Percentiles rank a stretch among this genome's conserved stretches.
Evolutionary conservation across 2,797 vertebrate species (phyloP).

Genomic region (Petrocephalus schoutedeni): DNA sequence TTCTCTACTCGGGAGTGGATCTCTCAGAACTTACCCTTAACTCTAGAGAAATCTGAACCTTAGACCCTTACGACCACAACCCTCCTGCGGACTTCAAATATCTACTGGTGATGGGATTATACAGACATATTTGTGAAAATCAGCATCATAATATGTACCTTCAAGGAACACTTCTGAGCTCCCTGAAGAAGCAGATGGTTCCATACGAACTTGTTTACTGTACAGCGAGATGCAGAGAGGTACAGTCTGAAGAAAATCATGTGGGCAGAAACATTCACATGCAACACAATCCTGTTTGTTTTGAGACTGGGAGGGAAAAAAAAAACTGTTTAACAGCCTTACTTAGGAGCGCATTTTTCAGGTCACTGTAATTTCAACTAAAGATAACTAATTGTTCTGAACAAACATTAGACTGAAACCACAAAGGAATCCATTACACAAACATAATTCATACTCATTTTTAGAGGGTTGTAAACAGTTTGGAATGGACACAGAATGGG

Average conservation of each 20-base stretch:
- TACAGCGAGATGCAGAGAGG: background rate
- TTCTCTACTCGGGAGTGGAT: background rate
- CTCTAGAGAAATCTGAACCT: background rate
- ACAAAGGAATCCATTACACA: conserved; percentile 81
- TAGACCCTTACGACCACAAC: background rate
- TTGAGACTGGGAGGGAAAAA: conserved; percentile 11
- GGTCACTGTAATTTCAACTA: conserved; percentile 74
- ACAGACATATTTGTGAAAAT: background rate
- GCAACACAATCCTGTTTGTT: conserved; percentile 29
- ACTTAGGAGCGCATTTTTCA: conserved; percentile 68
- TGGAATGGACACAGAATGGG: conserved; percentile 82
- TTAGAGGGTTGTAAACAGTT: conserved; percentile 84
- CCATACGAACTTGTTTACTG: background rate
- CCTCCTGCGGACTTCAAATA: background rate
- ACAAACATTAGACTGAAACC: conserved; percentile 76
- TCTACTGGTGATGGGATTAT: background rate
- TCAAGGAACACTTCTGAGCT: background rate
- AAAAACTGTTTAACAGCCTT: conserved; percentile 47
- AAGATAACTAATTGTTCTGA: conserved; percentile 81
- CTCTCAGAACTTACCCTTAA: background rate
- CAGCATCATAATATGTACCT: background rate
- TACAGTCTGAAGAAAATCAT: background rate
- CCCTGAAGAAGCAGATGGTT: background rate
- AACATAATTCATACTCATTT: conserved; percentile 88
- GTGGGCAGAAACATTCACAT: conserved; percentile 13